Conservation (phyloP, 2,888 invertebrate species). For the Drosophila picticornis region DNA sequence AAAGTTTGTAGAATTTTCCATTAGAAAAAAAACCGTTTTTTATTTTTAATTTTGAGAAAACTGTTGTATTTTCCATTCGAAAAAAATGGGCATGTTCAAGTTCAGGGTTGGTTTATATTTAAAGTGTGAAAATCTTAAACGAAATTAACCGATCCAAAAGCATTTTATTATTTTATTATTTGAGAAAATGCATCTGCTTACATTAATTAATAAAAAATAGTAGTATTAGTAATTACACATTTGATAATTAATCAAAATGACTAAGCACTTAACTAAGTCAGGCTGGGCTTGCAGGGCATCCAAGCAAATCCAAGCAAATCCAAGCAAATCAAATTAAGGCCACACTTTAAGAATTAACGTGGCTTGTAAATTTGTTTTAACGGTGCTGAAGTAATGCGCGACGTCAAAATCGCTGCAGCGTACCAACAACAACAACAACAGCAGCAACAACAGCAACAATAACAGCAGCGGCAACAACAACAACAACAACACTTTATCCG, state of each 20-base stretch:
- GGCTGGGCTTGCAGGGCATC: slow-evolving; percentile 29
- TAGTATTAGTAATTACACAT: neutral
- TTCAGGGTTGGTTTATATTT: too few relatives aligned
- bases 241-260: neutral
- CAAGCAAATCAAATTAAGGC: slow-evolving; percentile 78
- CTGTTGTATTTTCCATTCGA: neutral
- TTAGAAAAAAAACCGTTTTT: too few relatives aligned
- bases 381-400: slow-evolving; percentile 80
- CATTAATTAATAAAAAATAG: neutral
- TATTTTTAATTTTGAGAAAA: too few relatives aligned
- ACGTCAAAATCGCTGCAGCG: slow-evolving; percentile 74
- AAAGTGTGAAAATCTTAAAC: neutral
- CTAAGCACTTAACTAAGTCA: neutral
- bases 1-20: too few relatives aligned
- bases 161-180: too few relatives aligned
- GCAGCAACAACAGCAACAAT: slow-evolving; percentile 9
- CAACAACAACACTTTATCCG: slow-evolving; percentile 17
- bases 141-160: neutral
- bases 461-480: slow-evolving; percentile 24
- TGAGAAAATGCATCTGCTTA: neutral
- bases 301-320: slow-evolving; percentile 59
- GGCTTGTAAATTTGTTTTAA: slow-evolving; percentile 78
- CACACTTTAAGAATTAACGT: slow-evolving; percentile 79
- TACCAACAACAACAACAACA: slow-evolving; percentile 51
- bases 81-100: too few relatives aligned